Evolutionary conservation across 1,140 invertebrate species (phyloP), one percentile per base, ranked within the genome.

Genomic region (Gryon sp.): DNA sequence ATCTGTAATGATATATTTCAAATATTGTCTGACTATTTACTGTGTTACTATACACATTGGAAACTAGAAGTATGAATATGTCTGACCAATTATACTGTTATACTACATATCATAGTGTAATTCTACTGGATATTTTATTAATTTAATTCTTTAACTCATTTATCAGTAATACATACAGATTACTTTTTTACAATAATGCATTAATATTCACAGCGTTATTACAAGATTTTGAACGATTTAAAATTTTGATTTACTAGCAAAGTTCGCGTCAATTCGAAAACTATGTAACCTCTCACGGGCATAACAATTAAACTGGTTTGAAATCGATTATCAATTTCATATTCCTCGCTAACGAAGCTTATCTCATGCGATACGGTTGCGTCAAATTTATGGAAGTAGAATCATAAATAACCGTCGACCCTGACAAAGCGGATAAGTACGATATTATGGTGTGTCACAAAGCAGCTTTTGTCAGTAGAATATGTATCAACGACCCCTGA

Each of bases 401-500:
- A 32, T 34, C 50, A 66, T 57, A 68, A 68, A 57, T 68, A 68
- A 40, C 41, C 48, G 36, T 28, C 45, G 28, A 7, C 19, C 26
- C 60, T 65, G 46, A 65, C 60, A 65, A 66, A 46, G 53, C 66
- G 66, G 53, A 70, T 50, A 70, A 66, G 48, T 55, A 18, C 50
- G 63, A 68, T 43, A 45, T 52, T 62, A 53, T 46, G 26, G 28
- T 62, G 55, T 62, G 55, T 62, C 66, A 45, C 55, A 70, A 70
- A 70, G 55, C 55, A 30, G 46, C 34, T 30, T 70, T 62, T 53
- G 55, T 62, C 38, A 26, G 22, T 26, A 14, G 28, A n/a, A n/a
- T 38, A 57, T 59, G 68, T 68, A 66, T 65, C 48, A 26, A 24
- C 11, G 16, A 6, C 3, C 24, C 30, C 24, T 16, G 20, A 57